Evolutionary conservation across 2,113 vertebrate genomes (phyloP), one percentile per base, ranked within the genome.

Genomic region (Dolichallabes microphthalmus): DNA sequence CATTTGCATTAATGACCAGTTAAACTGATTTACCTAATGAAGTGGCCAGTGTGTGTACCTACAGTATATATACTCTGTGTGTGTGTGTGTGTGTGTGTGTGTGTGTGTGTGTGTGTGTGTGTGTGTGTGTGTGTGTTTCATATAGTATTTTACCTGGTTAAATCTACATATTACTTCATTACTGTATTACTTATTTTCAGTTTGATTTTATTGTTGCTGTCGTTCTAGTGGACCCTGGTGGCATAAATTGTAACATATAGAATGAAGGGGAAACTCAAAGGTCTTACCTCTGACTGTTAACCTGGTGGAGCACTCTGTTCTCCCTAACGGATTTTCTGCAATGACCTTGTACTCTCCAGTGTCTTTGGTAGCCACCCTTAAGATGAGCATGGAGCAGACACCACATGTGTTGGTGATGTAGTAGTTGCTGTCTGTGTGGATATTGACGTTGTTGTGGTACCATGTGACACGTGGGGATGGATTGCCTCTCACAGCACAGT

Each of bases 361-460:
- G 82, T 99, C 96, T 3, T 93, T 91, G 12, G 93, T 52, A 14
- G 93, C 92, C 71, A 97, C 97, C 2, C 88, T 93, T 39, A 94
- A 83, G 90, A 98, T 93, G 75, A 97, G 86, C 87, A 98, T 90
- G 52, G 96, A 98, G 89, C 97, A 99, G 64, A 99, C 96, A 0
- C 98, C 97, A 50, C 96, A 95, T 88, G 95, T 92, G 57, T 99
- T 96, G 0, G 94, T 95, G 91, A 95, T 96, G 86, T 93, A 92
- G 85, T 95, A 96, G 25, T 93, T 88, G 0, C 93, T 93, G 88
- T 96, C 93, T 25, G 90, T 93, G 83, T 95, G 96, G 86, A 98
- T 90, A 86, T 95, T 96, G 82, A 94, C 87, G 11, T 86, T 93
- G 83, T 97, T 89, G 74, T 93, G 96, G 88, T 96, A 96, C 98